phyloP scores from a whole-genome alignment of 2,797 vertebrate species.

The Rallus crepitans region DNA sequence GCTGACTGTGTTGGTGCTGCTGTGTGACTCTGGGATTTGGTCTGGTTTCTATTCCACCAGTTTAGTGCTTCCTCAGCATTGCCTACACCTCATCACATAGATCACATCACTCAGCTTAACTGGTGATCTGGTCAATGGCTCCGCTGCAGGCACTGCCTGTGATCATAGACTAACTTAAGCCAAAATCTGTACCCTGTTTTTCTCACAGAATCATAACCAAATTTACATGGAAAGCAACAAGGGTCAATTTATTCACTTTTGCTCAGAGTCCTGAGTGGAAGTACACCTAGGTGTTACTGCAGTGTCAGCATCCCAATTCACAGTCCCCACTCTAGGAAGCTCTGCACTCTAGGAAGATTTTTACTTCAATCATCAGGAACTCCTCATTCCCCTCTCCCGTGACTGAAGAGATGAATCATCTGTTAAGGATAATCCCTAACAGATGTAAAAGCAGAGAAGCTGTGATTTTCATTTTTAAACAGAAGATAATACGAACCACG shows the following conservation, averaged over 20 bases:
- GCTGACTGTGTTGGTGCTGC: background rate
- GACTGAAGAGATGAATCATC: background rate
- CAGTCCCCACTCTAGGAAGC: background rate
- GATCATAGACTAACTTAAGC: background rate
- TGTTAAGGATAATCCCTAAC: background rate
- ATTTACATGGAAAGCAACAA: background rate
- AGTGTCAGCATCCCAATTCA: background rate
- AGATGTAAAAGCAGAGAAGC: background rate
- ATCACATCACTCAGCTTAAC: background rate
- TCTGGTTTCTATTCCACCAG: background rate
- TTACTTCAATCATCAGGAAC: background rate
- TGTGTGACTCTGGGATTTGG: background rate
- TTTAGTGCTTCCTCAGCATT: background rate
- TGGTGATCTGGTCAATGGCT: background rate
- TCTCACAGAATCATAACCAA: background rate
- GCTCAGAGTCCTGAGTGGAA: background rate
- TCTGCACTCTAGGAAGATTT: background rate
- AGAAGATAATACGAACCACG: background rate
- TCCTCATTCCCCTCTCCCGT: background rate
- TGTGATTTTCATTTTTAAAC: background rate
- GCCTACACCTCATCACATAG: background rate
- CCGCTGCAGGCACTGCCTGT: rapidly evolving
- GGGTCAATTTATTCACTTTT: background rate
- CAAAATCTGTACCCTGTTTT: background rate
- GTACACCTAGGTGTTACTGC: background rate